Conservation (phyloP, 2,888 invertebrate genomes). For the Phortica magna region DNA sequence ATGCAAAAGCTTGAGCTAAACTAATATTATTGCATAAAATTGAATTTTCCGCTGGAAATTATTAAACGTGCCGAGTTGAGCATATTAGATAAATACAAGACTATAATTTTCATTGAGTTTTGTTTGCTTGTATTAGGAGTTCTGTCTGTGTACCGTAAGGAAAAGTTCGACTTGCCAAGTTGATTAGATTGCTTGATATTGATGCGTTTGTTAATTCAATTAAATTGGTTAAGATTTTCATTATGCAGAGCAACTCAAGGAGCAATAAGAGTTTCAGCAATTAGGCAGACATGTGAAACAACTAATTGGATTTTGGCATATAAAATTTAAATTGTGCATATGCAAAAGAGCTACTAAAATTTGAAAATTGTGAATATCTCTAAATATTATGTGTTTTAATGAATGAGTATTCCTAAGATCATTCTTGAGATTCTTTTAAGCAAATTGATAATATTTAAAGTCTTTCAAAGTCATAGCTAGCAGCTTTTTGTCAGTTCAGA, state of each 20-base stretch:
- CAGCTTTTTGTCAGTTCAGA: too few relatives aligned
- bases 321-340: too few relatives aligned
- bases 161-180: not conserved
- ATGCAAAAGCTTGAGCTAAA: slow-evolving; percentile 36
- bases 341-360: too few relatives aligned
- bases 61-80: slow-evolving; percentile 54
- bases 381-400: too few relatives aligned
- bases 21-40: slow-evolving; percentile 68
- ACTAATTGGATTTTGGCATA: not conserved
- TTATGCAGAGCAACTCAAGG: not conserved
- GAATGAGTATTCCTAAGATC: too few relatives aligned
- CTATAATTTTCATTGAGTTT: too few relatives aligned
- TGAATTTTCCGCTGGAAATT: slow-evolving; percentile 64
- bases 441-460: too few relatives aligned
- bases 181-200: not conserved
- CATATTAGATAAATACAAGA: not conserved
- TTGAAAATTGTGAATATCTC: too few relatives aligned
- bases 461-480: too few relatives aligned
- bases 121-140: not conserved
- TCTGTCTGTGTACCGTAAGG: not conserved
- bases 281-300: slow-evolving; percentile 1
- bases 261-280: not conserved
- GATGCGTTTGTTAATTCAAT: slow-evolving; percentile 6
- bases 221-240: not conserved
- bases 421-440: too few relatives aligned